Base-by-base conservation (phyloP, 2,113 vertebrate genomes). In the Cercocebus atys region DNA sequence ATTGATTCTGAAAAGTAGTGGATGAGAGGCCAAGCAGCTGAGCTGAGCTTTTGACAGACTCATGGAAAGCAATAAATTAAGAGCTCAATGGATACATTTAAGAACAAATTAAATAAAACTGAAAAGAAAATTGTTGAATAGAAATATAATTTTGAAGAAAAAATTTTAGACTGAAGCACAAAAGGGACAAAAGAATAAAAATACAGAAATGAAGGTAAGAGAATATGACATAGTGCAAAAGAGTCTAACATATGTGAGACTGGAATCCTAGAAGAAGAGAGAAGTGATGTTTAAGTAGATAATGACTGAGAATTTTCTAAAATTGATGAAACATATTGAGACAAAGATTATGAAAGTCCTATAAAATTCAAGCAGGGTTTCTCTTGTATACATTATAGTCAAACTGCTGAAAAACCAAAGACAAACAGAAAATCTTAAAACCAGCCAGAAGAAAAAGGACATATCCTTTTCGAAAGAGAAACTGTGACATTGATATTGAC, bases 111-210 rank as follows among this genome's bases (percentile, higher is more conserved):
- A 70, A 94, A 82, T 68, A 92, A 61, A 89, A 16, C 30, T 92
- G 40, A 93, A 93, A 32, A 79, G 40, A 95, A 92, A 94, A 95
- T 70, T 80, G 47, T 16, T 64, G 43, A 95, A 59, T 35, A 88
- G 30, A 30, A 85, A 84, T 32, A 82, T 90, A 88, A 91, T 88
- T 94, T 11, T 81, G 50, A 89, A 78, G 66, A 80, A 94, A 84
- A 90, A 5, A 3, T 81, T 55, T 90, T 73, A 81, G 25, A 55
- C 11, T 38, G 43, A 95, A 85, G 7, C 10, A 79, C 30, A 55
- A 27, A 68, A 82, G 14, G 25, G 35, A 89, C 9, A 79, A 80
- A 76, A 78, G 50, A 66, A 66, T 52, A 64, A 47, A 72, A 83
- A 91, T 47, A 72, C 18, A 97, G 47, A 83, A 96, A 87, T 91